These are phyloP conservation scores for Gymnodraco acuticeps DNA, from an alignment of 2,797 vertebrate species.

Conservation along the genomic window DNA sequence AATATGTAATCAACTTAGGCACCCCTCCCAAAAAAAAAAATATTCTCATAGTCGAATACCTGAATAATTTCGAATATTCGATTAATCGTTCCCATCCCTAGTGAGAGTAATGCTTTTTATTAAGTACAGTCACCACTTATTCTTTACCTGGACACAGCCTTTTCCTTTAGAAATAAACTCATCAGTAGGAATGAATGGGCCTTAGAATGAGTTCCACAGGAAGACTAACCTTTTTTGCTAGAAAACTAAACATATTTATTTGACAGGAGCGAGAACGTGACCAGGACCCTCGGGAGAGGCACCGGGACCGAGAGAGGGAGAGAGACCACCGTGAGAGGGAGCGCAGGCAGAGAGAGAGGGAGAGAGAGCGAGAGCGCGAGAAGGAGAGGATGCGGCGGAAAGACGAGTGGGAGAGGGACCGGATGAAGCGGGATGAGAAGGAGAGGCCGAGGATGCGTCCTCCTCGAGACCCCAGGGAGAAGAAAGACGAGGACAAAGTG, in stretches of 20 bases:
- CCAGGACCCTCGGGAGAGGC: slow-evolving; percentile 86
- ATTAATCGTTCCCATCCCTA: no score
- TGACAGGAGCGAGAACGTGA: slow-evolving; percentile 90
- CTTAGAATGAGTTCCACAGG: background rate
- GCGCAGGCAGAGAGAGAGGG: slow-evolving; percentile 82
- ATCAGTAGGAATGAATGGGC: background rate
- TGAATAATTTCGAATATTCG: no score
- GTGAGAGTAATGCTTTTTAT: background rate
- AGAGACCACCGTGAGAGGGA: slow-evolving; percentile 92
- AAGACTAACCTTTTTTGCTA: background rate
- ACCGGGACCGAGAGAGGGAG: slow-evolving; percentile 92
- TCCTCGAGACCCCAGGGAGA: slow-evolving; percentile 85
- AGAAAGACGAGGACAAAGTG: slow-evolving; percentile 93
- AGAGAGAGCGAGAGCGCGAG: slow-evolving; percentile 89
- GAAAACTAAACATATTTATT: background rate
- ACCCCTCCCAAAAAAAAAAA: no score
- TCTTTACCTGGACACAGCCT: no score
- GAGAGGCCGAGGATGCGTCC: slow-evolving; percentile 81
- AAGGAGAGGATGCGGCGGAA: slow-evolving; percentile 92
- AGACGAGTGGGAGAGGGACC: slow-evolving; percentile 88
- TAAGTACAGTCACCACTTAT: background rate
- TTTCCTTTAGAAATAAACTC: background rate
- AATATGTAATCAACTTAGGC: no score
- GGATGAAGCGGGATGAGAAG: slow-evolving; percentile 86
- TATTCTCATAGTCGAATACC: no score